Percentiles rank a stretch among this genome's conserved stretches.
These are phyloP conservation scores for Sisyra terminalis DNA, from an alignment of 2,888 invertebrate genomes.

Conservation along the genomic window DNA sequence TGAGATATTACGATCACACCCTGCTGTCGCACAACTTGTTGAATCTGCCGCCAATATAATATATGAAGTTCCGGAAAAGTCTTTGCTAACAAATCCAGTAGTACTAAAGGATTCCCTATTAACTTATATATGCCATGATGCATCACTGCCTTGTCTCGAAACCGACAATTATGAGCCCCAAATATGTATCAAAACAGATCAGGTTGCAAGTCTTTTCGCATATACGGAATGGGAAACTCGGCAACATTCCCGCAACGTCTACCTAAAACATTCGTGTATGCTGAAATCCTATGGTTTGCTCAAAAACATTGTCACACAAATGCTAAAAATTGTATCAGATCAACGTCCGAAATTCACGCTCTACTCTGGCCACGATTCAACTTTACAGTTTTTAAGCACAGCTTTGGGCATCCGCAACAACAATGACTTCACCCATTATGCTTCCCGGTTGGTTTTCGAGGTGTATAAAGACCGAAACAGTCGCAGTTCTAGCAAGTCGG, in stretches of 20 bases:
- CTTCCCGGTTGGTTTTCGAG: conserved; percentile 75
- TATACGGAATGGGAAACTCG: conserved; percentile 67
- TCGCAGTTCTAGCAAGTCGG: conserved; percentile 17
- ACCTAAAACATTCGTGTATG: conserved; percentile 47
- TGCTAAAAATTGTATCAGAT: conserved; percentile 66
- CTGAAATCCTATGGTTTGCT: conserved; percentile 70
- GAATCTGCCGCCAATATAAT: conserved; percentile 44
- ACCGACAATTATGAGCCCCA: conserved; percentile 27
- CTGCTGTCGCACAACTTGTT: conserved; percentile 54
- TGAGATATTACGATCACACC: conserved; percentile 51
- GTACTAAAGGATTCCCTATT: conserved; percentile 65
- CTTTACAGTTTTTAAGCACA: conserved; percentile 65
- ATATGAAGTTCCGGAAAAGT: conserved; percentile 48
- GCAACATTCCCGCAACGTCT: conserved; percentile 37
- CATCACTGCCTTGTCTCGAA: conserved; percentile 56
- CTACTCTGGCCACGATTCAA: conserved; percentile 67
- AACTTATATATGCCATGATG: conserved; percentile 73
- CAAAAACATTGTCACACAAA: conserved; percentile 62
- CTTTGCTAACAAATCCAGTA: conserved; percentile 45
- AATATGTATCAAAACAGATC: conserved; percentile 47
- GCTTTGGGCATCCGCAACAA: conserved; percentile 56
- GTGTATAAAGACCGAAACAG: conserved; percentile 56
- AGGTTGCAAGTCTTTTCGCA: conserved; percentile 62
- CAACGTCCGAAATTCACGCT: conserved; percentile 56
- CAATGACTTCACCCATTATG: conserved; percentile 63